These are phyloP conservation scores for Coturnix japonica DNA, from an alignment of 2,113 vertebrate genomes.

Conservation along the genomic window DNA sequence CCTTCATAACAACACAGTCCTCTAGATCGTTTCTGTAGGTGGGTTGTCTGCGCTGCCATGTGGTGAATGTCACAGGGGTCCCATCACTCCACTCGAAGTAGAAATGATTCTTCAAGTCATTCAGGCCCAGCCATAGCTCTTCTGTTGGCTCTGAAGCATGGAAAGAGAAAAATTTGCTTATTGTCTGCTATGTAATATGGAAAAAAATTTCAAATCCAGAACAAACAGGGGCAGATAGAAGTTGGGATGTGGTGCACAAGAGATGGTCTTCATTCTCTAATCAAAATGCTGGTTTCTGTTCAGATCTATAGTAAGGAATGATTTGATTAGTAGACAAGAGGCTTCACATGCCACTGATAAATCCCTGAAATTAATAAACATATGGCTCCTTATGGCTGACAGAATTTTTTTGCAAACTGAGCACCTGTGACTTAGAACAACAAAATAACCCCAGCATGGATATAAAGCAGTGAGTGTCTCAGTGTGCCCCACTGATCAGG, in stretches of 20 bases:
- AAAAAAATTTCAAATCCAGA: fast-evolving
- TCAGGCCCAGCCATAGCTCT: conserved; percentile 91
- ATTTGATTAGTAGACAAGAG: neutral
- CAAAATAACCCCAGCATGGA: neutral
- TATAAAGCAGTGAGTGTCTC: neutral
- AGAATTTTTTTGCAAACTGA: neutral
- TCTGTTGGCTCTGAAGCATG: conserved; percentile 78
- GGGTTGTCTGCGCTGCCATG: conserved; percentile 85
- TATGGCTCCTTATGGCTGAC: neutral
- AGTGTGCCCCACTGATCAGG: neutral
- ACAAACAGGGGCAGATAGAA: neutral
- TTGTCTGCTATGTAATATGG: fast-evolving
- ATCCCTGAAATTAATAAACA: neutral
- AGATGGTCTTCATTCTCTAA: neutral
- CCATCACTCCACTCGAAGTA: conserved; percentile 91
- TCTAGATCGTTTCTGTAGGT: conserved; percentile 79
- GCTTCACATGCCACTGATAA: neutral
- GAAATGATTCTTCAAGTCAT: conserved; percentile 85
- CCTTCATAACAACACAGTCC: conserved; percentile 86
- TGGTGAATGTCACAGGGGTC: conserved; percentile 84
- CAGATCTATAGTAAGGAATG: neutral
- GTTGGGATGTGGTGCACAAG: neutral
- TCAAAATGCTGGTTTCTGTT: neutral
- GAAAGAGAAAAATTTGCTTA: neutral
- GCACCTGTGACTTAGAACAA: neutral